phyloP scores from a whole-genome alignment of 1,140 invertebrate genomes.

The Marisa cornuarietis region DNA sequence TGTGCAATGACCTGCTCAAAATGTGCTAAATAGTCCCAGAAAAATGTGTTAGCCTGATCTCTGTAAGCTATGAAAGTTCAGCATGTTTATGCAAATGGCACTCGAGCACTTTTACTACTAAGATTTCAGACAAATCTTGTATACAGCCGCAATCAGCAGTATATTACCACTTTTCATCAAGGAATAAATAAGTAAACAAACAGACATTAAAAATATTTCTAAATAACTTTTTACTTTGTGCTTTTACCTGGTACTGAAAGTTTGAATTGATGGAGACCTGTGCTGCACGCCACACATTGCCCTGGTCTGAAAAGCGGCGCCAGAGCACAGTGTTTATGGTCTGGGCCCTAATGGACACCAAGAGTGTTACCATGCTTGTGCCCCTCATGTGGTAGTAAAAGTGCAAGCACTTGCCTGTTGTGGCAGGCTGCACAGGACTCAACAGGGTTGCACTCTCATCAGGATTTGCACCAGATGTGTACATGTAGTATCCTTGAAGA shows the following conservation, averaged over 20 bases:
- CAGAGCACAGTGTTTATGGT: constrained; percentile 36
- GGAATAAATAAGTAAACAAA: too few species aligned
- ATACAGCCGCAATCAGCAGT: too few species aligned
- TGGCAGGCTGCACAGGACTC: constrained; percentile 43
- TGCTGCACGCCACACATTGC: constrained; percentile 47
- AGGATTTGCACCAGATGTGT: constrained; percentile 42
- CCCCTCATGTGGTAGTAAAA: constrained; percentile 86
- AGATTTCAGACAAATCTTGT: too few species aligned
- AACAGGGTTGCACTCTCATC: constrained; percentile 57
- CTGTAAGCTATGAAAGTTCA: too few species aligned
- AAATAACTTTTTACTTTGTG: neutral
- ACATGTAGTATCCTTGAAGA: constrained; percentile 55
- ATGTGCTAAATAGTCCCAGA: too few species aligned
- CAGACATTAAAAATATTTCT: too few species aligned
- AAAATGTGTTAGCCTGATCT: too few species aligned
- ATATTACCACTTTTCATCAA: too few species aligned
- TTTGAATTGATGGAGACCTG: constrained; percentile 47
- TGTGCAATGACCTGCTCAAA: too few species aligned
- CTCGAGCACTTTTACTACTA: too few species aligned
- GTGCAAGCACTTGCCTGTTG: constrained; percentile 45
- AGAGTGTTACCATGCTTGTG: constrained; percentile 48
- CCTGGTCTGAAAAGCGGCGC: constrained; percentile 44
- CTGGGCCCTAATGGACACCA: constrained; percentile 39
- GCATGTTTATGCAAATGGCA: too few species aligned
- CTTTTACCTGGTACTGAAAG: constrained; percentile 51